Evolutionary conservation across 2,113 vertebrate genomes (phyloP).

Genomic region (Gopherus flavomarginatus): DNA sequence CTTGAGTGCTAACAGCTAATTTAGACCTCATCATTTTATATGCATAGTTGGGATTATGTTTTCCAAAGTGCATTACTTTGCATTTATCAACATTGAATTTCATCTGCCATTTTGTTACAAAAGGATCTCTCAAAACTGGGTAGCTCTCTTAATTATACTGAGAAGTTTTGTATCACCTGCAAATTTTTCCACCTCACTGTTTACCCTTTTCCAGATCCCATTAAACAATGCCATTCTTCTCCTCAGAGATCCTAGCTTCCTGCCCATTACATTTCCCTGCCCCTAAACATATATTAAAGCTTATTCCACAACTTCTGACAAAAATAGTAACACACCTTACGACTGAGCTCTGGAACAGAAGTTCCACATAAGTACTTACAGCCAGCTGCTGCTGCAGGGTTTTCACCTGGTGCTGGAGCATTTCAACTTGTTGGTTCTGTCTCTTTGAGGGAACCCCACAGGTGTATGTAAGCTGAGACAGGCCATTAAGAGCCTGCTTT

Average conservation of each 20-base stretch:
- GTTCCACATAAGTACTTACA: conserved; percentile 81
- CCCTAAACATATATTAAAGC: rapidly evolving
- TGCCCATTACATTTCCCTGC: rapidly evolving
- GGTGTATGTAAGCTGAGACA: conserved; percentile 91
- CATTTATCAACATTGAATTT: too few species aligned
- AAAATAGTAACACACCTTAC: neutral
- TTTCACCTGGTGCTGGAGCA: conserved; percentile 90
- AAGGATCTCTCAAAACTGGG: too few species aligned
- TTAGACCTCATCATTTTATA: too few species aligned
- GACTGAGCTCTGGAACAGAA: neutral
- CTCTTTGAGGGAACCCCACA: conserved; percentile 87
- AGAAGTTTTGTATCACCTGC: too few species aligned
- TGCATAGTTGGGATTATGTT: too few species aligned
- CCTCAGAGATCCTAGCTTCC: neutral
- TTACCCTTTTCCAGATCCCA: too few species aligned
- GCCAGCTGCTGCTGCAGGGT: conserved; percentile 94
- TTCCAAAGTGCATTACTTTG: too few species aligned
- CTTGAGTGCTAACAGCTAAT: too few species aligned
- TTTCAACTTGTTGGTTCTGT: conserved; percentile 88
- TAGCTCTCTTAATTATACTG: too few species aligned
- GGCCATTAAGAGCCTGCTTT: conserved; percentile 91
- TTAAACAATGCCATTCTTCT: rapidly evolving
- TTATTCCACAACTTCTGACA: neutral
- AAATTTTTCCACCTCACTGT: too few species aligned
- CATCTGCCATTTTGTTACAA: too few species aligned